These are phyloP conservation scores for Marisa cornuarietis DNA, from an alignment of 1,140 invertebrate genomes.

Conservation along the genomic window DNA sequence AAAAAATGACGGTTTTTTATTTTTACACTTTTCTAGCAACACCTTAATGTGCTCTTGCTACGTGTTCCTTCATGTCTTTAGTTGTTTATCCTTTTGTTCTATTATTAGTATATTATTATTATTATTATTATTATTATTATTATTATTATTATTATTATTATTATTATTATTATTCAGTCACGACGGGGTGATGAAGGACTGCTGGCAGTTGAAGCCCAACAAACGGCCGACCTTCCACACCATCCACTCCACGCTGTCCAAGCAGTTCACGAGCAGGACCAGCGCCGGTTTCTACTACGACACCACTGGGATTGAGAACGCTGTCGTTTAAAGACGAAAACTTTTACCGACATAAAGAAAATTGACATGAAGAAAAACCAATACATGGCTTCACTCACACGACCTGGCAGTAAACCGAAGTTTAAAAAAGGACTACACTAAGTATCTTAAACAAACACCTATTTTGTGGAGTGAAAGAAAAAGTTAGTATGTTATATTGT, in stretches of 20 bases:
- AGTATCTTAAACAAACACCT: no score
- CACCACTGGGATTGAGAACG: background rate
- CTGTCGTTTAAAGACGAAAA: no score
- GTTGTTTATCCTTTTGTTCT: background rate
- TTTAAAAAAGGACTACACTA: no score
- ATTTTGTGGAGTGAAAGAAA: no score
- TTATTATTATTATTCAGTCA: background rate
- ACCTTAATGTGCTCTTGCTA: background rate
- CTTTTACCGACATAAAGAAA: no score
- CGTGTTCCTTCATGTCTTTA: background rate
- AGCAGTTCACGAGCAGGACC: background rate
- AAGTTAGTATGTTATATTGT: no score
- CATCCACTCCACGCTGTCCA: background rate
- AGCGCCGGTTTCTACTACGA: slow-evolving; percentile 13
- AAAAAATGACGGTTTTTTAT: background rate
- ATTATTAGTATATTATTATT: background rate
- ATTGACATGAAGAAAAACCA: no score
- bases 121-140: background rate
- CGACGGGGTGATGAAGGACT: slow-evolving; percentile 10
- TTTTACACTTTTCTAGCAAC: background rate
- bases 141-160: background rate
- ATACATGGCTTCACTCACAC: no score
- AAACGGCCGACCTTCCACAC: slow-evolving; percentile 2
- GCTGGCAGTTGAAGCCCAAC: slow-evolving; percentile 3
- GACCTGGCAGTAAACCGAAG: no score